Base-by-base conservation (phyloP, 2,888 invertebrate genomes). In the Clanis bilineata region DNA sequence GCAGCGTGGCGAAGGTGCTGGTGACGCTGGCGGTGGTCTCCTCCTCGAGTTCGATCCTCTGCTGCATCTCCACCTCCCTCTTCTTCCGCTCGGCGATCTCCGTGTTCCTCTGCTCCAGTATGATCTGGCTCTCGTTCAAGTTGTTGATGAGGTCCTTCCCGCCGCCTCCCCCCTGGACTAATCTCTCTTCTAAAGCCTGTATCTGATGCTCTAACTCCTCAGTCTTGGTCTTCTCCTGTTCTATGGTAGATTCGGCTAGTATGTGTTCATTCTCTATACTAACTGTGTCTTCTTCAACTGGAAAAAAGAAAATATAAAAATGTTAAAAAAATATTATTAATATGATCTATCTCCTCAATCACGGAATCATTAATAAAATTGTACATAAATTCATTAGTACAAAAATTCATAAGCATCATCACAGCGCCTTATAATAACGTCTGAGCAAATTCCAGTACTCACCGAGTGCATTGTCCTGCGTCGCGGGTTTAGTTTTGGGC, bases 71-170 rank as follows among this genome's bases (percentile, higher is more conserved):
- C 59, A 98, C 95, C 70, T 93, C 94, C 62, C 98, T 94, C 78
- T 98, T 94, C 90, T 96, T 96, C 68, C 98, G 94, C 80, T 98
- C 98, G 0, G 97, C 96, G 64, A 99, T 97, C 90, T 99, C 98
- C 51, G 94, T 93, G 62, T 96, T 93, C 63, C 88, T 66, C 80
- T 96, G 96, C 79, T 99, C 98, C 58, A 99, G 90, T 59, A 97
- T 96, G 67, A 96, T 93, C 83, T 98, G 98, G 74, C 98, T 98
- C 82, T 98, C 97, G 80, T 98, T 98, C 18, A 99, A 98, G 76
- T 98, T 97, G 84, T 98, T 98, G 41, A 99, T 94, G 59, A 99
- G 96, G 84, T 98, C 98, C 82, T 97, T 97, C 10, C 83, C 88
- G 44, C 69, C 80, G 0, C 98, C 98, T 57, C 99, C 99, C 70